These are phyloP conservation scores for Anguilla rostrata DNA, from an alignment of 2,113 vertebrate genomes.

Conservation along the genomic window DNA sequence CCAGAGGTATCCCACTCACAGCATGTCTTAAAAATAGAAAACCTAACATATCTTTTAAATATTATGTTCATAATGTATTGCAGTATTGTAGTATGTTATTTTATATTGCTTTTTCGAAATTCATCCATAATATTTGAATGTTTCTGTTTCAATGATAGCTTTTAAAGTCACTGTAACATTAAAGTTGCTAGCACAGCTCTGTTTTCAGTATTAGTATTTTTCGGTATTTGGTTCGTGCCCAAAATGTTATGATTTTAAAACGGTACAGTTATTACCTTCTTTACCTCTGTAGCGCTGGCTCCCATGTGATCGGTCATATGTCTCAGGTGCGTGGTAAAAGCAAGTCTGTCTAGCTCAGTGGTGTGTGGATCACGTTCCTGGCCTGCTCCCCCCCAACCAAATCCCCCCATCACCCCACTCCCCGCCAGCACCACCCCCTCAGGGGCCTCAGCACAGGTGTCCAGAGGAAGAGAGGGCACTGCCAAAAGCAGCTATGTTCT, in stretches of 20 bases:
- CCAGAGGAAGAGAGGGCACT: not conserved
- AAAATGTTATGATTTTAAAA: not conserved
- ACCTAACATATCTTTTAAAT: not conserved
- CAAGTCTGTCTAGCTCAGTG: constrained; percentile 6
- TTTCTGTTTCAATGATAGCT: not conserved
- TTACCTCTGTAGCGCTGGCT: not conserved
- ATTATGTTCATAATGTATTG: not conserved
- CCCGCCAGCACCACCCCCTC: constrained; percentile 21
- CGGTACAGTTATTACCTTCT: not conserved
- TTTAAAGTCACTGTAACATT: not conserved
- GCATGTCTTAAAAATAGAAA: not conserved
- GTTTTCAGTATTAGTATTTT: not conserved
- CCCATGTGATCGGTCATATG: constrained; percentile 20
- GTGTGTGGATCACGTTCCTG: not conserved
- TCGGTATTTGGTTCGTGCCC: not conserved
- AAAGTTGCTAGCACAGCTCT: not conserved
- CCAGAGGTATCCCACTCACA: constrained; percentile 8
- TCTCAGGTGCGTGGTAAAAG: constrained; percentile 25
- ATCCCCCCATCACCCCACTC: not conserved
- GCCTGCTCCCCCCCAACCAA: not conserved
- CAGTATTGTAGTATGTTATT: not conserved
- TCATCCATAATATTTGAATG: not conserved
- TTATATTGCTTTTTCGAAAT: not conserved
- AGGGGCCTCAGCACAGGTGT: not conserved
- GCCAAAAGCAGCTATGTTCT: not conserved